Evolutionary conservation across 2,113 vertebrate species (phyloP).

Genomic region (Tinamus guttatus): DNA sequence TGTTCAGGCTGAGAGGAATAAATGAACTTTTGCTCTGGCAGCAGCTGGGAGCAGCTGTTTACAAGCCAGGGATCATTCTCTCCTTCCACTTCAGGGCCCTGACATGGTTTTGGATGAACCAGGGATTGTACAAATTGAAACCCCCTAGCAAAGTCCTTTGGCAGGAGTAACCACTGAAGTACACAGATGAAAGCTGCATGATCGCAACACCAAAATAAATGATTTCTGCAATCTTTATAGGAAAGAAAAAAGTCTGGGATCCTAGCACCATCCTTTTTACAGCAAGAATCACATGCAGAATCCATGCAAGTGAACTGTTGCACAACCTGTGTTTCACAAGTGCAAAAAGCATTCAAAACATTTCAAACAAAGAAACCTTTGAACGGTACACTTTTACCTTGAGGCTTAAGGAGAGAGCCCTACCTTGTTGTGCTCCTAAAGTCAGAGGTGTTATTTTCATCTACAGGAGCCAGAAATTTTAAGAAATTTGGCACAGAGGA

Average conservation of each 20-base stretch:
- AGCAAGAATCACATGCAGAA: slow-evolving; percentile 21
- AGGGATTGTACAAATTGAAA: neutral
- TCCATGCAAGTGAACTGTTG: neutral
- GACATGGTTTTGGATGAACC: neutral
- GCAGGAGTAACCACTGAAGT: neutral
- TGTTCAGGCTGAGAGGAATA: neutral
- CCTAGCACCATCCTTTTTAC: neutral
- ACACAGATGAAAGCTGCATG: neutral
- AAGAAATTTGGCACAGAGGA: slow-evolving; percentile 99
- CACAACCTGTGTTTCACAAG: neutral
- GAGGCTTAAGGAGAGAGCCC: slow-evolving; percentile 53
- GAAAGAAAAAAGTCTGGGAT: neutral
- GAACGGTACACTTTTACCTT: slow-evolving; percentile 33
- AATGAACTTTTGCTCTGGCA: neutral
- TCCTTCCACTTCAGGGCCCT: neutral
- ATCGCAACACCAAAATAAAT: neutral
- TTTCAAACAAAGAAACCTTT: slow-evolving; percentile 24
- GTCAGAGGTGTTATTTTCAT: slow-evolving; percentile 90
- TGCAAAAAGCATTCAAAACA: neutral
- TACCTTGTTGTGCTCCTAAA: slow-evolving; percentile 86
- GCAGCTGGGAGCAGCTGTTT: neutral
- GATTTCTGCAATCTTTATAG: neutral
- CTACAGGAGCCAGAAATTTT: slow-evolving; percentile 98
- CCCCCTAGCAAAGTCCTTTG: neutral
- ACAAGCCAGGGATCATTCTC: neutral